phyloP scores from a whole-genome alignment of 2,888 invertebrate species.

The Cybosia mesomella region DNA sequence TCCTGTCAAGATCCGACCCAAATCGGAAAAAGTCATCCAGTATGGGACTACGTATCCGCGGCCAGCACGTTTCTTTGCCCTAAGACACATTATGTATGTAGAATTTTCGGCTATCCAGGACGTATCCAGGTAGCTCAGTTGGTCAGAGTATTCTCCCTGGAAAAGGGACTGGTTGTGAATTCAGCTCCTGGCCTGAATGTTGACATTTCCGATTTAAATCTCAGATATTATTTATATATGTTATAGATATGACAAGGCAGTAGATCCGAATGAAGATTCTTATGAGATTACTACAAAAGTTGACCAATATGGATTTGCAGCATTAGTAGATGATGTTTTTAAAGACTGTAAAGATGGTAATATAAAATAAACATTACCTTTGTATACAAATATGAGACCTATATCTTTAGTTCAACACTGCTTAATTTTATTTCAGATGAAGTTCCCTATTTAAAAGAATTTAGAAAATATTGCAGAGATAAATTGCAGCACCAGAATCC shows the following conservation, averaged over 20 bases:
- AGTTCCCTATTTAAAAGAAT: conserved; percentile 90
- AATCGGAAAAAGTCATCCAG: too few relatives aligned
- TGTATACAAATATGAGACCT: neutral
- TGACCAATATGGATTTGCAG: conserved; percentile 93
- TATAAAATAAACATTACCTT: neutral
- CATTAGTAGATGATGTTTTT: conserved; percentile 91
- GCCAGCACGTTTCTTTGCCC: neutral
- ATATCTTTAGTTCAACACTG: neutral
- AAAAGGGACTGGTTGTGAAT: neutral
- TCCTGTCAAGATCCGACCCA: too few relatives aligned
- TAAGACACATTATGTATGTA: too few relatives aligned
- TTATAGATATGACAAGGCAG: conserved; percentile 90
- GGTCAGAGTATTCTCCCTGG: neutral
- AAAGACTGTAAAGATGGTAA: conserved; percentile 87
- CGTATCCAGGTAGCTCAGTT: too few relatives aligned
- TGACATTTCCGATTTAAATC: neutral
- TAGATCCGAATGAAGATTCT: conserved; percentile 90
- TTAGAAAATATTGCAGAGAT: conserved; percentile 90
- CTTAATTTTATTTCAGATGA: conserved; percentile 83
- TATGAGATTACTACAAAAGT: conserved; percentile 87
- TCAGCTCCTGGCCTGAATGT: neutral
- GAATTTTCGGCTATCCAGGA: neutral
- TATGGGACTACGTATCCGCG: too few relatives aligned
- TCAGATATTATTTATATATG: neutral
- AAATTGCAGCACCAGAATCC: conserved; percentile 90